Percentiles rank a stretch among this genome's conserved stretches.
These are phyloP conservation scores for Brenthis hecate DNA, from an alignment of 2,888 invertebrate species.

Conservation along the genomic window DNA sequence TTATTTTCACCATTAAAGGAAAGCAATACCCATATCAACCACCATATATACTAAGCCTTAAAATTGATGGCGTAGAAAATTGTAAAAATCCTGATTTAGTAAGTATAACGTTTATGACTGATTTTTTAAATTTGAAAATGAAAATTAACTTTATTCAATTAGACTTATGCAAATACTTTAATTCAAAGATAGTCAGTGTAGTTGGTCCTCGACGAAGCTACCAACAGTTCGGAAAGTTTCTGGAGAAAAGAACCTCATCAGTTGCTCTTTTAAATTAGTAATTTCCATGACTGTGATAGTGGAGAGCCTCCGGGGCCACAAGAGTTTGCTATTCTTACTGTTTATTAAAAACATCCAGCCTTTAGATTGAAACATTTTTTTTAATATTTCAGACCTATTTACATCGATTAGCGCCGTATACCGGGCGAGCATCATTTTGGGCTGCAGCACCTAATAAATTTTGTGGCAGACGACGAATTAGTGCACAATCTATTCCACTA, in stretches of 20 bases:
- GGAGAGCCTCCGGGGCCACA: no score
- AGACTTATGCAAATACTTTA: no score
- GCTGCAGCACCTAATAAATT: slow-evolving; percentile 25
- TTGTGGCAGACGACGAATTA: slow-evolving; percentile 36
- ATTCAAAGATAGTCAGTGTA: no score
- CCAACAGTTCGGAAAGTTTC: no score
- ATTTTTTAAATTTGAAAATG: no score
- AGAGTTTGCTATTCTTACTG: no score
- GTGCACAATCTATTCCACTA: slow-evolving; percentile 52
- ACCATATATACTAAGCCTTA: slow-evolving; percentile 29
- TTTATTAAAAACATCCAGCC: no score
- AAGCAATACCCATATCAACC: slow-evolving; percentile 22
- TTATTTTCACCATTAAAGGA: slow-evolving; percentile 23
- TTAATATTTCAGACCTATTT: slow-evolving; percentile 24
- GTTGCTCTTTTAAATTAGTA: neutral
- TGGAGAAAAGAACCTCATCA: neutral
- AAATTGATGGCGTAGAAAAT: slow-evolving; percentile 33
- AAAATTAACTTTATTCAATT: no score
- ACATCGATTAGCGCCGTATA: neutral
- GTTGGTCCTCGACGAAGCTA: no score
- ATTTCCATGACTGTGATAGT: no score
- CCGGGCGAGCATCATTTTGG: slow-evolving; percentile 6
- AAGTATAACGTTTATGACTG: neutral
- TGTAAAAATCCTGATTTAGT: slow-evolving; percentile 30
- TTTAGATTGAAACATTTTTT: neutral